A percentile compares a stretch with the other conserved stretches of the same genome.
These are phyloP conservation scores for Dicrurus megarhynchus DNA, from an alignment of 2,113 vertebrate species.

Conservation along the genomic window DNA sequence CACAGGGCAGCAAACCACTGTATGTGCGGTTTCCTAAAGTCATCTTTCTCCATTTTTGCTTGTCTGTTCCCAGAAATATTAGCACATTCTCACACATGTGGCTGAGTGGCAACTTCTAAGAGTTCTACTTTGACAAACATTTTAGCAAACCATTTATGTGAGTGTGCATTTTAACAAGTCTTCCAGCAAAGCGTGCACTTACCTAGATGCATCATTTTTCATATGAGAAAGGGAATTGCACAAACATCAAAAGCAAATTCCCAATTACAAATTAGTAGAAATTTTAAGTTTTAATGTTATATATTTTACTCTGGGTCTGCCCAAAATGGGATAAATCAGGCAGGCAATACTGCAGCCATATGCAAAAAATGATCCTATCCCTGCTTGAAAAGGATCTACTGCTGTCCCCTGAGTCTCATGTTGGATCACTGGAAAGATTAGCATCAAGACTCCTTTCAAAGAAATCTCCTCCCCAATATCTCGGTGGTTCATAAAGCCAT, in stretches of 20 bases:
- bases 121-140: not conserved
- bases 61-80: not conserved
- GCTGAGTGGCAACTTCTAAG: not conserved
- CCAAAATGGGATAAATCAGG: not conserved
- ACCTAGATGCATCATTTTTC: not conserved
- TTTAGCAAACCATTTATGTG: not conserved
- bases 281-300: not conserved
- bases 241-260: not conserved
- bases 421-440: not conserved
- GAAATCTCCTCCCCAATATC: not conserved
- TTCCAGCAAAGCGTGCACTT: not conserved
- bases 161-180: not conserved
- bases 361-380: not conserved
- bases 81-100: not conserved
- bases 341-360: not conserved
- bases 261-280: not conserved
- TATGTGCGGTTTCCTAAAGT: not conserved
- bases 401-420: rapidly evolving
- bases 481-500: not conserved
- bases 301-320: not conserved
- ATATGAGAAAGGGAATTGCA: not conserved
- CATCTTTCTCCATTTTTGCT: not conserved
- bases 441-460: not conserved
- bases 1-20: not conserved
- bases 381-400: not conserved